Evolutionary conservation across 1,140 invertebrate species (phyloP).

Genomic region (Vanessa tameamea): DNA sequence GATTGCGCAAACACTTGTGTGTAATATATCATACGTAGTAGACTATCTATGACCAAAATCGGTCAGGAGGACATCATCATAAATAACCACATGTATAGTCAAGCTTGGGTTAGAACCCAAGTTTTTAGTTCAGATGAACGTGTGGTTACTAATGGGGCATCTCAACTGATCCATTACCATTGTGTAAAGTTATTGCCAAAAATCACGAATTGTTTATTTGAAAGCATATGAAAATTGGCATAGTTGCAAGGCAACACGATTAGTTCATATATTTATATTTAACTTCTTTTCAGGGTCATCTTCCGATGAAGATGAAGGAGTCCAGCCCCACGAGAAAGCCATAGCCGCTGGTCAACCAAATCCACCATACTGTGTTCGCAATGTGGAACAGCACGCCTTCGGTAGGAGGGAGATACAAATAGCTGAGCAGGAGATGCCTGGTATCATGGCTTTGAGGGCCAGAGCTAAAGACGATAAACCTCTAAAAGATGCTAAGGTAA

Average conservation of each 20-base stretch:
- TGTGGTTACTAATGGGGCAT: no score
- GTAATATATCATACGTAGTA: no score
- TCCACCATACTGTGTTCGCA: constrained; percentile 94
- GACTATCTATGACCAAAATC: no score
- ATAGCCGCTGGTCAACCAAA: constrained; percentile 91
- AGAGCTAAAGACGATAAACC: constrained; percentile 96
- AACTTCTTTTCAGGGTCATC: constrained; percentile 68
- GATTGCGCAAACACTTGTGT: no score
- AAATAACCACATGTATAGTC: no score
- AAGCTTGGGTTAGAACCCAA: no score
- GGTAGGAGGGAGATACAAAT: constrained; percentile 98
- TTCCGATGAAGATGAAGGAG: constrained; percentile 76
- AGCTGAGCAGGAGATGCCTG: constrained; percentile 99
- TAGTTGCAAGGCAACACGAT: not conserved
- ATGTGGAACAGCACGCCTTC: constrained; percentile 95
- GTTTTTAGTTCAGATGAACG: no score
- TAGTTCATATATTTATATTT: not conserved
- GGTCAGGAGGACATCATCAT: no score
- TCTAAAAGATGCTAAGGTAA: constrained; percentile 92
- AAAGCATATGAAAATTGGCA: no score
- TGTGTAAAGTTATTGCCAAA: no score
- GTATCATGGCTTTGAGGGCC: constrained; percentile 96
- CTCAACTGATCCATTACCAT: no score
- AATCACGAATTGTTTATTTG: no score
- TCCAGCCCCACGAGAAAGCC: constrained; percentile 90